These are phyloP conservation scores for Rhabdophis nuchalis DNA, from an alignment of 2,797 vertebrate species.

Conservation along the genomic window DNA sequence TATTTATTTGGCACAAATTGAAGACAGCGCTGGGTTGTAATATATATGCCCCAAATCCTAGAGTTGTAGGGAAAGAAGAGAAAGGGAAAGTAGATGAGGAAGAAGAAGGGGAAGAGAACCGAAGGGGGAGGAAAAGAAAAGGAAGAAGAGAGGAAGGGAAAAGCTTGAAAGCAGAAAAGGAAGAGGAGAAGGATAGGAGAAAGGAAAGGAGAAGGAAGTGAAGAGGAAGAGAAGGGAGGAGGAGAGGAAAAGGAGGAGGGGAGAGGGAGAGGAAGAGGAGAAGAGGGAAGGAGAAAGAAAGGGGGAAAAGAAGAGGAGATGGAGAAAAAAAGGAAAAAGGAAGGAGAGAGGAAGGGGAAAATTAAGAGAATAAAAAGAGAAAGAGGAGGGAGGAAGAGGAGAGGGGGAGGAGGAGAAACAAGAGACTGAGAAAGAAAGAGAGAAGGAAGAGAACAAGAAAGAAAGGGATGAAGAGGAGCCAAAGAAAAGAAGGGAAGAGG, in stretches of 20 bases:
- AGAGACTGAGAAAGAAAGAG: rapidly evolving
- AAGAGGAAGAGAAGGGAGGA: not conserved
- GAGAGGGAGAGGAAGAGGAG: too few species aligned
- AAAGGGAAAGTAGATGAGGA: not conserved
- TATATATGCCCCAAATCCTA: not conserved
- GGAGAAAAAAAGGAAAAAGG: not conserved
- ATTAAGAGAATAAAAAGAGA: not conserved
- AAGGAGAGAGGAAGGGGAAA: too few species aligned
- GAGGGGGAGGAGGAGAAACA: not conserved
- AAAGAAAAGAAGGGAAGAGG: not conserved
- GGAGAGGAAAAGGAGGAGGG: too few species aligned
- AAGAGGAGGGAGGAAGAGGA: not conserved
- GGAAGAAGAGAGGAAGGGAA: not conserved
- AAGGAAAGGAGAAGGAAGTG: not conserved
- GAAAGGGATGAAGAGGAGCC: not conserved
- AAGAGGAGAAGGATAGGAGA: not conserved
- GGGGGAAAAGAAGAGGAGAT: not conserved
- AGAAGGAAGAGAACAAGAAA: not conserved
- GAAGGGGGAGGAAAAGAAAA: not conserved
- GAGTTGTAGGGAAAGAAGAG: too few species aligned
- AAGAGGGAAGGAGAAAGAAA: not conserved
- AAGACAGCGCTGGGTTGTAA: not conserved
- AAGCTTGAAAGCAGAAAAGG: not conserved
- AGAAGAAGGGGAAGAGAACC: not conserved
- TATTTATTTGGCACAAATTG: too few species aligned